These are phyloP conservation scores for Tortrix viridana DNA, from an alignment of 2,888 invertebrate species.

Conservation along the genomic window DNA sequence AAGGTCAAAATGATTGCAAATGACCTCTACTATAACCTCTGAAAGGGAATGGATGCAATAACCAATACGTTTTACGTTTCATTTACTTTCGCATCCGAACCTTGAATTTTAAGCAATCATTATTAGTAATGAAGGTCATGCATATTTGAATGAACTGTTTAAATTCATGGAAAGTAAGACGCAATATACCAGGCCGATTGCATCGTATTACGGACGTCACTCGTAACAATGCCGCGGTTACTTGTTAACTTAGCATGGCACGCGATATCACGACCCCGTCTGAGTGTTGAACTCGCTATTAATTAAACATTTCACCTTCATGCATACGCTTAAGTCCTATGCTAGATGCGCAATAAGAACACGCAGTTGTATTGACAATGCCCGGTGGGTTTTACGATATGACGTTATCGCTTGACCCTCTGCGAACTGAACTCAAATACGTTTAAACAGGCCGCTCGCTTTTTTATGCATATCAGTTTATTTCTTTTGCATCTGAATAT, in stretches of 20 bases:
- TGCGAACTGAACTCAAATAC: slow-evolving; percentile 14
- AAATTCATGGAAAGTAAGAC: slow-evolving; percentile 26
- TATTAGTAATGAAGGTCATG: slow-evolving; percentile 7
- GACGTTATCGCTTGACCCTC: slow-evolving; percentile 17
- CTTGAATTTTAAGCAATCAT: background rate
- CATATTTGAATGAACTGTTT: slow-evolving; percentile 3
- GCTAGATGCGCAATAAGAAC: slow-evolving; percentile 43
- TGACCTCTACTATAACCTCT: no score
- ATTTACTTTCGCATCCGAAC: background rate
- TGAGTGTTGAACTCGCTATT: slow-evolving; percentile 66
- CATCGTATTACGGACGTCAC: slow-evolving; percentile 28
- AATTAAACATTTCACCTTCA: slow-evolving; percentile 58
- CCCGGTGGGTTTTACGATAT: slow-evolving; percentile 24
- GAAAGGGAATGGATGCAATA: no score
- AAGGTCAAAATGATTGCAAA: no score
- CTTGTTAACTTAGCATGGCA: no score
- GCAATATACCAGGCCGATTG: slow-evolving; percentile 27
- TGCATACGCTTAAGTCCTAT: slow-evolving; percentile 49
- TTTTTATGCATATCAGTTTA: slow-evolving; percentile 11
- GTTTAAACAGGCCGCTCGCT: slow-evolving; percentile 4
- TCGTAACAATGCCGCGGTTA: slow-evolving; percentile 9
- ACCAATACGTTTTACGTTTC: no score
- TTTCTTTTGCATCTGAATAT: slow-evolving; percentile 1
- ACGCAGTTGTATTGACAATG: slow-evolving; percentile 22
- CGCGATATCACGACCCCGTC: slow-evolving; percentile 48